A percentile compares a stretch with the other conserved stretches of the same genome.
phyloP scores from a whole-genome alignment of 2,888 invertebrate species.

The Tanypteryx hageni region DNA sequence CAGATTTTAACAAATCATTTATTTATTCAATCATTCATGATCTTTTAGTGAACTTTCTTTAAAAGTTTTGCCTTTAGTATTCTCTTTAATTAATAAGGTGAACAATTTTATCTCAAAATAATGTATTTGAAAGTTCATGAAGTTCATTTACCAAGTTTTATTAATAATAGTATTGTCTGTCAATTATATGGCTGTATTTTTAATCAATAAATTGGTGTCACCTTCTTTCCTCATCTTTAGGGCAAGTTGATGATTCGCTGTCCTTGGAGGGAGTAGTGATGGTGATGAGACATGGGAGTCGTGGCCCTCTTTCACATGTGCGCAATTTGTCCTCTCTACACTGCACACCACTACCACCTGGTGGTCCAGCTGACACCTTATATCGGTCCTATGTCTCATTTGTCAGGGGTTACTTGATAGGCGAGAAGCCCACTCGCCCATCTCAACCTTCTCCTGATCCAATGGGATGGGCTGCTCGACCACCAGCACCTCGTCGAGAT shows the following conservation, averaged over 20 bases:
- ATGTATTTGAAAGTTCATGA: not conserved
- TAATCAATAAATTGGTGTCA: constrained; percentile 66
- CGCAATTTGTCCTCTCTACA: constrained; percentile 86
- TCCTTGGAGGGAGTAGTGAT: constrained; percentile 84
- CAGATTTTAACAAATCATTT: too few relatives aligned
- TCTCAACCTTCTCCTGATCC: constrained; percentile 50
- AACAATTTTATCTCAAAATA: not conserved
- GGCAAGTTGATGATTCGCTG: constrained; percentile 79
- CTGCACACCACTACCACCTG: constrained; percentile 75
- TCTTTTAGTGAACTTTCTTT: too few relatives aligned
- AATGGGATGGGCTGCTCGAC: constrained; percentile 26
- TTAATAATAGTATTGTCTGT: not conserved
- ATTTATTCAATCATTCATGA: too few relatives aligned
- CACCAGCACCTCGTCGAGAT: constrained; percentile 25
- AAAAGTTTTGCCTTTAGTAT: too few relatives aligned
- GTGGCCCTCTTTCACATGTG: constrained; percentile 91
- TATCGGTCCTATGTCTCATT: constrained; percentile 54
- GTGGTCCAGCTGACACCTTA: constrained; percentile 38
- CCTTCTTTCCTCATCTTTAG: constrained; percentile 73
- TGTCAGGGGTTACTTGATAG: constrained; percentile 36
- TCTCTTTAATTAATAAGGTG: not conserved
- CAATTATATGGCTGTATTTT: constrained; percentile 50
- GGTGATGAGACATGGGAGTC: constrained; percentile 91
- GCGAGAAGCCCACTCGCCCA: constrained; percentile 31
- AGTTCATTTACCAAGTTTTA: not conserved